Evolutionary conservation across 2,113 vertebrate genomes (phyloP).

Genomic region (Pionites leucogaster): DNA sequence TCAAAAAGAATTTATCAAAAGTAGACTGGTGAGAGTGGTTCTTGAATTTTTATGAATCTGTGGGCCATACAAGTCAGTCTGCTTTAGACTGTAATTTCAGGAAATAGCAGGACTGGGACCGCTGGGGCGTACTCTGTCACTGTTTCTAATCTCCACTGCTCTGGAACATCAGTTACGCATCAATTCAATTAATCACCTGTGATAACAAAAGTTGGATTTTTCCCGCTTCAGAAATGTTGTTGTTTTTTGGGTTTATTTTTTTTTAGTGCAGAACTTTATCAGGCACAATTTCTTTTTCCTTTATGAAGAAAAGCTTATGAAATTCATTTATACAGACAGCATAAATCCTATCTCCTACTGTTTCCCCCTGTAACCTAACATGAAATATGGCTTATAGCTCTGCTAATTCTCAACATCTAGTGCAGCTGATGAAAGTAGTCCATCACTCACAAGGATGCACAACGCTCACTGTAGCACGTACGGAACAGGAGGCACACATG

Average conservation of each 20-base stretch:
- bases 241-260: not conserved
- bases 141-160: conserved; percentile 40
- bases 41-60: conserved; percentile 61
- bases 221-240: not conserved
- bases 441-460: conserved; percentile 10
- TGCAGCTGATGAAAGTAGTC: conserved; percentile 38
- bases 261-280: conserved; percentile 6
- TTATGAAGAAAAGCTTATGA: conserved; percentile 30
- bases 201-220: conserved; percentile 39
- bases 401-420: conserved; percentile 48
- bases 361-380: conserved; percentile 38
- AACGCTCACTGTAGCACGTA: not conserved
- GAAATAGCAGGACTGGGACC: conserved; percentile 49
- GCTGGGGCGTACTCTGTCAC: not conserved
- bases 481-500: not conserved
- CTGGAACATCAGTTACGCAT: conserved; percentile 18
- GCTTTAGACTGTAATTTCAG: conserved; percentile 56
- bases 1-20: conserved; percentile 74
- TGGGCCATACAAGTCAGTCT: conserved; percentile 15
- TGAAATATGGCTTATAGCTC: conserved; percentile 37
- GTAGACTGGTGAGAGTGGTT: conserved; percentile 45
- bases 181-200: conserved; percentile 16
- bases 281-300: conserved; percentile 36
- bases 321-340: conserved; percentile 49
- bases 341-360: conserved; percentile 46